Evolutionary conservation across 1,140 invertebrate species (phyloP), one percentile per base, ranked within the genome.

Genomic region (Lasioglossum baleicum): DNA sequence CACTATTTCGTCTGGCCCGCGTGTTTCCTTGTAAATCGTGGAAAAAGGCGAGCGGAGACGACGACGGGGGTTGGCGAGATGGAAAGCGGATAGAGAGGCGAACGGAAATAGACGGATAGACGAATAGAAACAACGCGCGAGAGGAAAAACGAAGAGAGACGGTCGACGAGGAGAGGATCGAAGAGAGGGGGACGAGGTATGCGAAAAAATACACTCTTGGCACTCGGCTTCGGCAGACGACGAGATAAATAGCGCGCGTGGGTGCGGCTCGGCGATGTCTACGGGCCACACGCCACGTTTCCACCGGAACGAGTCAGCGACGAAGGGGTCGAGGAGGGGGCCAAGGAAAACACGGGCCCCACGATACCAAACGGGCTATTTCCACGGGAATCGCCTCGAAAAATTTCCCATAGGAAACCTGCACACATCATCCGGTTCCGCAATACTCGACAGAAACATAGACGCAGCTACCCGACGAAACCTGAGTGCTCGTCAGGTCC

Each of bases 261-360:
- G 85, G 85, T 86, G 85, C 85, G 81, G 81, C 84, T 83, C 81
- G 77, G 70, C 73, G 81, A 86, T 86, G 85, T 86, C 85, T 86
- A 86, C 81, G 74, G 83, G 81, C 83, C 84, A 86, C 85, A 86
- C 84, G 84, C 84, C 83, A 86, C 85, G 85, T 86, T 86, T 83
- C 71, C 72, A 83, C 77, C 76, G 77, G 81, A 83, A 75, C 82
- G 75, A 82, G 44, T 78, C 70, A 71, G 56, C 65, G 53, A 31
- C 78, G 82, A 60, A 85, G 31, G 7, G 17, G 2, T 60, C 42
- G 13, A 58, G 48, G 63, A 31, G 56, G 51, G 26, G 77, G 64
- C 61, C 66, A 22, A 53, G 53, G 51, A 51, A 64, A 69, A 72
- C 56, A 71, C 51, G 65, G 58, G n/a, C n/a, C 40, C 40, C 17